Evolutionary conservation across 2,797 vertebrate species (phyloP), one percentile per base, ranked within the genome.

Genomic region (Poliocrania exsul): DNA sequence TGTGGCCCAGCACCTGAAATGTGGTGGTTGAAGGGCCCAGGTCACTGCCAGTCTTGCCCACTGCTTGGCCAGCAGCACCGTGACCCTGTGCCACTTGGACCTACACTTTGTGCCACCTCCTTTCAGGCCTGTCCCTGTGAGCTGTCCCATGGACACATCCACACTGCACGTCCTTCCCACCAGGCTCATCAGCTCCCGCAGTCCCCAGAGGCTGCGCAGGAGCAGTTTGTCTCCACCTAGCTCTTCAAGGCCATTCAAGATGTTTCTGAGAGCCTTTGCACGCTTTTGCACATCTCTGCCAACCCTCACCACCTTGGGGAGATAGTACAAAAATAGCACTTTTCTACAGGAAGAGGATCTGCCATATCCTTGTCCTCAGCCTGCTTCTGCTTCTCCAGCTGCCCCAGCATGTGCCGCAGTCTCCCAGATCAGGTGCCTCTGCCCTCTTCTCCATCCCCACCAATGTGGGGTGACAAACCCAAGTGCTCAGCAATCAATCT

Each of bases 131-230:
- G 64, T 40, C 38, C 2, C 1, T 0, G 1, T 1, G 2, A 16
- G 66, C 25, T 15, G 53, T 47, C 70, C 54, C 71, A 24, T 0
- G 0, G 58, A 47, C 64, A 18, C 61, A 7, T 1, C 1, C 18
- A 31, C 12, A 2, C 4, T 0, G 2, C 17, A 15, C 12, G 42
- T 49, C 62, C 69, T 77, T 82, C 64, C 60, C 44, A 13, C 13
- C 0, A 1, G 57, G 44, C 28, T 61, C 46, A 11, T 5, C 1
- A 1, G 35, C 50, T 40, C 47, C 58, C 1, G 1, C 3, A 13
- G 24, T 61, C 46, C 61, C 46, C 79, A 71, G 81, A 38, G 50
- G 54, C 35, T 57, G 42, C 0, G 0, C 0, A 0, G 19, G 1
- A 56, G 73, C 66, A 38, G 26, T n/a, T 58, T 78, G 37, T 54